A percentile compares a stretch with the other conserved stretches of the same genome.
Evolutionary conservation across 2,113 vertebrate genomes (phyloP).

Genomic region (Rhipidura dahli): DNA sequence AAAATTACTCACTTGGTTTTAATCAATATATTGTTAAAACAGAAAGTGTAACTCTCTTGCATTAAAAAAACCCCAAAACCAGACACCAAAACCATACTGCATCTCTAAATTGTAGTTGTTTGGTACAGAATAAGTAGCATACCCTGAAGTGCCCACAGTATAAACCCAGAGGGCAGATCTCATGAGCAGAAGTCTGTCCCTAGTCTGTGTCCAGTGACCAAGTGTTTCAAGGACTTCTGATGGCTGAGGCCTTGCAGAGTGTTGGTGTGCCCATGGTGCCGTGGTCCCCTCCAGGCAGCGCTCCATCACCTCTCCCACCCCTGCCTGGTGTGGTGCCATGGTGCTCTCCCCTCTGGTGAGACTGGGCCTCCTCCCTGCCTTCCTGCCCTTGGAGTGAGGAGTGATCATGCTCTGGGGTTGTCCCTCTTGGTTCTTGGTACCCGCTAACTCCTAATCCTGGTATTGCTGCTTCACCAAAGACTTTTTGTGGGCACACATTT

Average conservation of each 20-base stretch:
- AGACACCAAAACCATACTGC: neutral
- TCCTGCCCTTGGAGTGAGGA: fast-evolving
- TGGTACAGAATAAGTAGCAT: neutral
- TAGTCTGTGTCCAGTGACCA: neutral
- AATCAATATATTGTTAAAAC: neutral
- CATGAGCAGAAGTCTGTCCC: neutral
- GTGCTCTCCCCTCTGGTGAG: neutral
- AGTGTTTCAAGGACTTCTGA: neutral
- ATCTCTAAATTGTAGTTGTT: neutral
- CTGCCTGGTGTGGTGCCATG: fast-evolving
- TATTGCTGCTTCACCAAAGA: neutral
- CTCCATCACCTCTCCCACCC: neutral
- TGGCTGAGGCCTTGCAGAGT: fast-evolving
- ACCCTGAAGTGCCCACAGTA: neutral
- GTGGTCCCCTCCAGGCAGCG: fast-evolving
- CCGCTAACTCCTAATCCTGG: neutral
- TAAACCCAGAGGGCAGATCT: neutral
- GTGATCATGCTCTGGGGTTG: neutral
- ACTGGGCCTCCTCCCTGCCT: neutral
- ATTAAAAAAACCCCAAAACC: neutral
- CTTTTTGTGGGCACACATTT: neutral
- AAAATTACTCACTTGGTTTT: neutral
- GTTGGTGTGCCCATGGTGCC: fast-evolving
- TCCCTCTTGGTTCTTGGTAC: neutral
- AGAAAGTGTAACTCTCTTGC: neutral